Percentiles rank a stretch among this genome's conserved stretches.
Conservation (phyloP, 1,140 invertebrate species). For the Eulimnadia texana region DNA sequence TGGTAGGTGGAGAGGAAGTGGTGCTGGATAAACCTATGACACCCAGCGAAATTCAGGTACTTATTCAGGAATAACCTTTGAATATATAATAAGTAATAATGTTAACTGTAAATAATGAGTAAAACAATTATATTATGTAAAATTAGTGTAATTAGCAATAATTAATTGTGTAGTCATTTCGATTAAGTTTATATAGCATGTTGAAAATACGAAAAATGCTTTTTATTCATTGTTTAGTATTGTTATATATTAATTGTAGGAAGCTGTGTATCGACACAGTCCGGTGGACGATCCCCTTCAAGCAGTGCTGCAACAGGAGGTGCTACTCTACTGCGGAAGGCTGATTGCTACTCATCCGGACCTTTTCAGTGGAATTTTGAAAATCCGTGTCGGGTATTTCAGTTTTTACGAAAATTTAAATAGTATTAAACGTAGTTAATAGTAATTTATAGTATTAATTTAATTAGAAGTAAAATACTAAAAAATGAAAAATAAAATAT, state of each 20-base stretch:
- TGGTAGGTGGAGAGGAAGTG: conserved; percentile 83
- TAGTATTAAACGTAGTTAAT: not conserved
- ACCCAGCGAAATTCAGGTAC: conserved; percentile 71
- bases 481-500: too few species aligned
- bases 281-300: conserved; percentile 80
- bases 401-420: conserved; percentile 12
- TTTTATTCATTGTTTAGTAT: too few species aligned
- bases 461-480: not conserved
- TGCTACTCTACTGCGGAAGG: conserved; percentile 85
- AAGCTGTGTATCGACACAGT: conserved; percentile 65
- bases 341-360: conserved; percentile 81
- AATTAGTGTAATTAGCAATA: not conserved
- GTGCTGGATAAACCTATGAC: conserved; percentile 94
- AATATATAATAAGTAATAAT: not conserved
- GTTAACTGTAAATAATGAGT: not conserved
- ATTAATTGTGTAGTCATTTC: not conserved
- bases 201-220: too few species aligned
- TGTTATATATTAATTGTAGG: not conserved
- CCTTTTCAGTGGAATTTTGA: conserved; percentile 88
- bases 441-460: not conserved
- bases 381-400: conserved; percentile 89
- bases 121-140: not conserved
- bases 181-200: too few species aligned
- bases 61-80: not conserved
- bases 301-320: conserved; percentile 90